Conservation (phyloP, 2,888 invertebrate species). For the Drosophila infuscata region DNA sequence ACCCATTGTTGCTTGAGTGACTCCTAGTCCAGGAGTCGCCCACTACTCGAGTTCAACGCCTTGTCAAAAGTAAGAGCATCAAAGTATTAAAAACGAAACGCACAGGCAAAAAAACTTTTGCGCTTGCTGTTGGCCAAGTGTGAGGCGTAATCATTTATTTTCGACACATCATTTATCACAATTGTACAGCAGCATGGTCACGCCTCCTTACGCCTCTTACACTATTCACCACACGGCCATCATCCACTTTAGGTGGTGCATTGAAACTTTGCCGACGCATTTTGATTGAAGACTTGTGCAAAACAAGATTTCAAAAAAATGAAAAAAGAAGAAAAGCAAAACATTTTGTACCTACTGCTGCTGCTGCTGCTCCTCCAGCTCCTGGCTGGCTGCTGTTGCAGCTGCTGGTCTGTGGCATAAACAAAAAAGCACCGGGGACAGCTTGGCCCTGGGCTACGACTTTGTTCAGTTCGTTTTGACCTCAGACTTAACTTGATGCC, state of each 20-base stretch:
- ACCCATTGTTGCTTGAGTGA: constrained; percentile 26
- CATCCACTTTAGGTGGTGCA: constrained; percentile 45
- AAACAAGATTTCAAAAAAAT: constrained; percentile 9
- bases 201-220: constrained; percentile 31
- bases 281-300: constrained; percentile 73
- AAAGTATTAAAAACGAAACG: constrained; percentile 20
- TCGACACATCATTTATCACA: constrained; percentile 79
- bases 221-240: background rate
- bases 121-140: constrained; percentile 32
- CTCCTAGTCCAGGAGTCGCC: background rate
- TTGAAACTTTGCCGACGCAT: constrained; percentile 77
- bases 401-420: constrained; percentile 8
- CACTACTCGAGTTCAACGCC: background rate
- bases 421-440: constrained; percentile 20
- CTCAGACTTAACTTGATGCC: constrained; percentile 37
- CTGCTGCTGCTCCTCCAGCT: background rate
- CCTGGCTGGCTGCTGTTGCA: background rate
- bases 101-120: constrained; percentile 18
- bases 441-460: constrained; percentile 16
- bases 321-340: constrained; percentile 19
- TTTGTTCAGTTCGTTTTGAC: constrained; percentile 24
- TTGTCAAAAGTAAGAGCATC: constrained; percentile 23
- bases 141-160: constrained; percentile 76
- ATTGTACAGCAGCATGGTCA: constrained; percentile 47
- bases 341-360: constrained; percentile 13